Evolutionary conservation across 2,113 vertebrate species (phyloP), one percentile per base, ranked within the genome.

Genomic region (Bucco capensis): DNA sequence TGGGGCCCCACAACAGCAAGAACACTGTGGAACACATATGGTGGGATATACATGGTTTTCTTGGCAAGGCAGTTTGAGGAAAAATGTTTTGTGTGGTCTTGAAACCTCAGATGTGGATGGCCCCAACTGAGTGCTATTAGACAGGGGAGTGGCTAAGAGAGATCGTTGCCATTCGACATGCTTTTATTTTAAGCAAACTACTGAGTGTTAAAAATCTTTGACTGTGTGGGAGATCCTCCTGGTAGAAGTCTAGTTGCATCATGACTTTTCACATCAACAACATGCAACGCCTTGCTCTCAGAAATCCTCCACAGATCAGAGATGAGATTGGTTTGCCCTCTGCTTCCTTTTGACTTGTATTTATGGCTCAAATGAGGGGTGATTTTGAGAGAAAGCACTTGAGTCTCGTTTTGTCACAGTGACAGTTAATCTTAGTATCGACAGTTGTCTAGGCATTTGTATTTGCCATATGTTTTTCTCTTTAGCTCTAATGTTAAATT

Each of bases 391-490:
- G 40, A 65, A 82, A 90, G 23, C 3, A 2, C 28, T 78, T 57
- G 40, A 30, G 42, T 82, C 66, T 90, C 54, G 30, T 83, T 89
- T 82, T 73, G 53, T 69, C 88, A 79, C 37, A 28, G 62, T 66
- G 81, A 62, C 6, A 3, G 66, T 90, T 91, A 73, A 49, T 66
- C 61, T 84, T 76, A 53, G 19, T n/a, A 73, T 74, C 5, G 2
- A 24, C 66, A 51, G 28, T 46, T 88, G 64, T n/a, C 19, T 38
- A 31, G 60, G 77, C 17, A 49, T 82, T 82, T 92, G 75, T 83
- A 28, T 81, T 92, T 93, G 44, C 60, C 47, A 6, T 70, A 27
- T 70, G 74, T 85, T 93, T 94, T 86, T 82, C 73, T 78, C 70
- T 69, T 93, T 57, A 73, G 30, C 24, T 31, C 16, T 79, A 22